Evolutionary conservation across 2,113 vertebrate genomes (phyloP).

Genomic region (Acanthisitta chloris): DNA sequence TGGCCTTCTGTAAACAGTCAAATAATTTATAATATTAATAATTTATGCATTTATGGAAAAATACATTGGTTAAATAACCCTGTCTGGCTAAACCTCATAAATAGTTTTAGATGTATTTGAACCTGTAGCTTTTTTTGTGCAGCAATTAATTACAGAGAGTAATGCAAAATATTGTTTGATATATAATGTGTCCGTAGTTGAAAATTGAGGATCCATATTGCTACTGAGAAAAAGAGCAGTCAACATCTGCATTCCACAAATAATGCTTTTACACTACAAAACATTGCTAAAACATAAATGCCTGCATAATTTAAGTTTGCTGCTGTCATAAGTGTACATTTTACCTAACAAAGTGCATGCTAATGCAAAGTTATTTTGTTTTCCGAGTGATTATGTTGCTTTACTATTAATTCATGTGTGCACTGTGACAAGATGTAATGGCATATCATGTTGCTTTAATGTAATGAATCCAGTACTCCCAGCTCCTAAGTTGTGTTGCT

Average conservation of each 20-base stretch:
- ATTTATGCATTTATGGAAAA: background rate
- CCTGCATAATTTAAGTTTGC: background rate
- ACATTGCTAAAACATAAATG: background rate
- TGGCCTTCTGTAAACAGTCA: background rate
- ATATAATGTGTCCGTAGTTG: background rate
- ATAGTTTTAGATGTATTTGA: background rate
- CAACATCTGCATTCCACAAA: background rate
- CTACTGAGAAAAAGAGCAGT: background rate
- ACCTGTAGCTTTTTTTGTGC: background rate
- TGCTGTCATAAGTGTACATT: slow-evolving; percentile 1
- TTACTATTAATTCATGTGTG: slow-evolving; percentile 65
- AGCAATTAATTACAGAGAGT: background rate
- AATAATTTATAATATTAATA: background rate
- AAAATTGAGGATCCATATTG: background rate
- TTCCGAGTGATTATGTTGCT: slow-evolving; percentile 72
- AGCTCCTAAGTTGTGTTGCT: slow-evolving; percentile 64
- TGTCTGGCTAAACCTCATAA: background rate
- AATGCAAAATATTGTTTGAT: background rate
- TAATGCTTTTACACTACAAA: background rate
- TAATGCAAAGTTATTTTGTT: slow-evolving; percentile 72
- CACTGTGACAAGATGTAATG: slow-evolving; percentile 69
- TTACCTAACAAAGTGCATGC: slow-evolving; percentile 63
- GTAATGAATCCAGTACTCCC: slow-evolving; percentile 70
- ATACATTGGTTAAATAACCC: background rate
- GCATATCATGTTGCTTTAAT: slow-evolving; percentile 74